Base-by-base conservation (phyloP, 2,888 invertebrate genomes). In the Onthophagus sagittarius region DNA sequence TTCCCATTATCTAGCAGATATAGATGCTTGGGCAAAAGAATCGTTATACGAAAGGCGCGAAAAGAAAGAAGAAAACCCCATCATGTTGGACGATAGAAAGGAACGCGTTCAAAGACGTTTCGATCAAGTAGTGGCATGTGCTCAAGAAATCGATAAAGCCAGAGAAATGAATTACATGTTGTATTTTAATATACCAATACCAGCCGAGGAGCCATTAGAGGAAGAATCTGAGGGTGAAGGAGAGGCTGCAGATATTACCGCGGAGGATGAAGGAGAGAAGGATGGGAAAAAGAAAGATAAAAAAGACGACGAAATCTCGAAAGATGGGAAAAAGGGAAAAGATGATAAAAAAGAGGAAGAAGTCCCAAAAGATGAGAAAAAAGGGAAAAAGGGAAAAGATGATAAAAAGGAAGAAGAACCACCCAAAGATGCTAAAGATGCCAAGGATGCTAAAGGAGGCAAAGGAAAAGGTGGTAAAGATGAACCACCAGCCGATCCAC, bases 11-110 rank as follows among this genome's bases (percentile, higher is more conserved):
- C 82, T 89, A 0, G 81, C 84, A 0, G 87, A 88, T 70, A 90
- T 94, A 31, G 87, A 88, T 0, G 85, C 86, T 0, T 97, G 96
- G 96, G 92, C 92, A 0, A 88, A 89, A 76, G 81, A 87, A 11
- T 94, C 96, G 0, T 85, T 97, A 5, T 94, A 93, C 81, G 90
- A 91, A 80, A 86, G 97, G 15, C 93, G 91, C 79, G 92, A 93
- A 78, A 86, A 87, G 0, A 90, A 90, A 79, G 87, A 88, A 6
- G 88, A 88, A 62, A 85, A 84, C 23, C 78, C 88, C 67, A 82
- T 94, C 0, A 88, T 88, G 32, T 86, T 90, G 0, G 84, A 84
- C 3, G 91, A 91, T 78, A 84, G 89, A 14, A 83, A 85, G 4
- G 87, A 88, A 3, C 86, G 90, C 77, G 86, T 90, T 15, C 80